These are phyloP conservation scores for Acleris emargana DNA, from an alignment of 2,888 invertebrate species.

Conservation along the genomic window DNA sequence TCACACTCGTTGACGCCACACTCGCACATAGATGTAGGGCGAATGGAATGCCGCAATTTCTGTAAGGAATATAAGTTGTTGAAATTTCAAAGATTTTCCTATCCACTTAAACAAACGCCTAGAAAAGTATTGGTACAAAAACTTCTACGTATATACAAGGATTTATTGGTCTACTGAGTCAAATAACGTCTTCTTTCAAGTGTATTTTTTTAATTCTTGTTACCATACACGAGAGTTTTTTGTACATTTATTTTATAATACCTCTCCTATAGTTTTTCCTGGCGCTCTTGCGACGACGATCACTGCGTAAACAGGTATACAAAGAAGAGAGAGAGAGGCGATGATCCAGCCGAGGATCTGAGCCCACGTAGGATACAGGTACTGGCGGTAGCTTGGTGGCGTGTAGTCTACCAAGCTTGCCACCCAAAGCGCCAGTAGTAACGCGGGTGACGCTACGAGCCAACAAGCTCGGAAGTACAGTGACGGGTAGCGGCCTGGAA, in stretches of 20 bases:
- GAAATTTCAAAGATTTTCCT: not conserved
- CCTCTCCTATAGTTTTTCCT: slow-evolving; percentile 89
- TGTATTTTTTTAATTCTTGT: no score
- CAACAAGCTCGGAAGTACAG: slow-evolving; percentile 94
- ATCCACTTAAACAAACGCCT: no score
- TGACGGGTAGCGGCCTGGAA: slow-evolving; percentile 86
- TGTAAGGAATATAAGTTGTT: slow-evolving; percentile 59
- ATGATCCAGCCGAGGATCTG: slow-evolving; percentile 94
- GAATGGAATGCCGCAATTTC: slow-evolving; percentile 90
- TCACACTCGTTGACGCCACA: slow-evolving; percentile 92
- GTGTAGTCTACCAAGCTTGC: slow-evolving; percentile 94
- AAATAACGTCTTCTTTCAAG: no score
- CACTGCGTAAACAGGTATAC: slow-evolving; percentile 93
- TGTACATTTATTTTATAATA: slow-evolving; percentile 53
- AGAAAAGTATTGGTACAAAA: no score
- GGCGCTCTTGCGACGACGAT: slow-evolving; percentile 88
- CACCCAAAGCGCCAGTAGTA: slow-evolving; percentile 94
- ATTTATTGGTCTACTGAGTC: no score
- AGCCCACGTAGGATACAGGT: slow-evolving; percentile 93
- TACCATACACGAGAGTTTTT: no score
- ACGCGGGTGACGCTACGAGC: slow-evolving; percentile 90
- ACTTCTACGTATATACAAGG: no score
- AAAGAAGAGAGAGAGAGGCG: slow-evolving; percentile 91
- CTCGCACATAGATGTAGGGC: slow-evolving; percentile 88
- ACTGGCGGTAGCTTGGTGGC: slow-evolving; percentile 92